Evolutionary conservation across 2,113 vertebrate genomes (phyloP).

Genomic region (Amia ocellicauda): DNA sequence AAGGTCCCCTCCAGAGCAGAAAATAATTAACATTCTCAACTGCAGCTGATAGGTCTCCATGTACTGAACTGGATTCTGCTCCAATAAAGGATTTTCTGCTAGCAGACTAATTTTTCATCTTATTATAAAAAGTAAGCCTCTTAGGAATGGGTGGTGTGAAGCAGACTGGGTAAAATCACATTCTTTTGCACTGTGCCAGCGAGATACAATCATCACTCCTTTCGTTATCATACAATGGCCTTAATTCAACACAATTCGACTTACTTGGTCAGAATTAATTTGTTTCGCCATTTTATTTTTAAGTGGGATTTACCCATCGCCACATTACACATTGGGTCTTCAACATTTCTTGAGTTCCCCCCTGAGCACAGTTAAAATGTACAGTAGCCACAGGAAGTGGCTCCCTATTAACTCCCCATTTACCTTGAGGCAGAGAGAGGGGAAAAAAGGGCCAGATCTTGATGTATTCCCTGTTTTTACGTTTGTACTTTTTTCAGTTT

Average conservation of each 20-base stretch:
- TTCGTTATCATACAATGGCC: constrained; percentile 6
- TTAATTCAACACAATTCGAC: constrained; percentile 4
- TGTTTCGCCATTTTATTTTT: too few species aligned
- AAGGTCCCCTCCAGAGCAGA: constrained; percentile 34
- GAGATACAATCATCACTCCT: background rate
- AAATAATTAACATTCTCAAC: constrained; percentile 47
- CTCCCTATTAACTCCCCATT: too few species aligned
- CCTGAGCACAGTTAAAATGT: too few species aligned
- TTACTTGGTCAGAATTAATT: too few species aligned
- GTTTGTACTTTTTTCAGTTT: too few species aligned
- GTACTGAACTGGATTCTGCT: constrained; percentile 32
- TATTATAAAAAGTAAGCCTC: constrained; percentile 33
- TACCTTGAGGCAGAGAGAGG: too few species aligned
- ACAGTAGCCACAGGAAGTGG: too few species aligned
- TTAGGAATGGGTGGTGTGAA: constrained; percentile 14
- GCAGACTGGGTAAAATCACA: background rate
- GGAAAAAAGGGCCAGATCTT: too few species aligned
- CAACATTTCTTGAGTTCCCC: too few species aligned
- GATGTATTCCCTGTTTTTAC: too few species aligned
- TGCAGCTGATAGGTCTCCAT: constrained; percentile 25
- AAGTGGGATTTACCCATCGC: too few species aligned
- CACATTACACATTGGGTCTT: too few species aligned
- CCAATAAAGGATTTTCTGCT: constrained; percentile 22
- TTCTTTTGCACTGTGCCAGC: background rate
- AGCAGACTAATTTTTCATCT: constrained; percentile 19